phyloP scores from a whole-genome alignment of 2,888 invertebrate genomes.

The Platerodrilus igneus region DNA sequence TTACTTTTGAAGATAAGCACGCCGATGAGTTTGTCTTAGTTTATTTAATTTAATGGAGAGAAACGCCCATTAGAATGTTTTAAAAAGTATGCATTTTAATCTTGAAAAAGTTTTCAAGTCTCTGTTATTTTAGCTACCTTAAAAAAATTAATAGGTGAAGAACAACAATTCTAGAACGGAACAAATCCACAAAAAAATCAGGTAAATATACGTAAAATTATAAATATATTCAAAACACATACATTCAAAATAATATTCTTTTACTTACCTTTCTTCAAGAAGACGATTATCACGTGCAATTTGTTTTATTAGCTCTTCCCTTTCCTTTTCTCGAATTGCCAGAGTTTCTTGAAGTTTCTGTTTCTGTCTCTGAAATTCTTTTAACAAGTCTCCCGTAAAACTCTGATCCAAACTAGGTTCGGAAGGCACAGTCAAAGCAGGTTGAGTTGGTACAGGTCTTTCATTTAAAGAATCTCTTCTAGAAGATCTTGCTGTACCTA shows the following conservation, averaged over 20 bases:
- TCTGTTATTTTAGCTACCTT: no score
- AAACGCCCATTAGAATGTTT: no score
- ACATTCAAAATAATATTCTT: neutral
- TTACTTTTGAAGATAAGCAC: no score
- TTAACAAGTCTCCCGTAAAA: conserved; percentile 62
- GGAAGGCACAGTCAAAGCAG: conserved; percentile 25
- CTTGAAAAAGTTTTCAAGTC: no score
- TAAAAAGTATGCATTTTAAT: no score
- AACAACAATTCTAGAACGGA: no score
- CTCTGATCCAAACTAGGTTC: conserved; percentile 46
- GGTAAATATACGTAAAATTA: no score
- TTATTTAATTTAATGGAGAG: no score
- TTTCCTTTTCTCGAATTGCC: conserved; percentile 51
- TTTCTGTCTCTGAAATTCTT: conserved; percentile 76
- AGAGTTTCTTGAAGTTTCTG: conserved; percentile 60
- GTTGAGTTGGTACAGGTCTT: conserved; percentile 39
- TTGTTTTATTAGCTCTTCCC: conserved; percentile 53
- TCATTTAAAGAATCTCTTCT: conserved; percentile 61
- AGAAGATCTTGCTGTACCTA: conserved; percentile 65
- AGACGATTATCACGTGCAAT: conserved; percentile 48
- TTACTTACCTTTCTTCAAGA: conserved; percentile 50
- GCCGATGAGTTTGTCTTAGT: no score
- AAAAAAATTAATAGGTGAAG: no score
- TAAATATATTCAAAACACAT: no score
- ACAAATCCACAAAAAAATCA: no score